phyloP scores from a whole-genome alignment of 2,888 invertebrate genomes.

The Seira sanloemensis region DNA sequence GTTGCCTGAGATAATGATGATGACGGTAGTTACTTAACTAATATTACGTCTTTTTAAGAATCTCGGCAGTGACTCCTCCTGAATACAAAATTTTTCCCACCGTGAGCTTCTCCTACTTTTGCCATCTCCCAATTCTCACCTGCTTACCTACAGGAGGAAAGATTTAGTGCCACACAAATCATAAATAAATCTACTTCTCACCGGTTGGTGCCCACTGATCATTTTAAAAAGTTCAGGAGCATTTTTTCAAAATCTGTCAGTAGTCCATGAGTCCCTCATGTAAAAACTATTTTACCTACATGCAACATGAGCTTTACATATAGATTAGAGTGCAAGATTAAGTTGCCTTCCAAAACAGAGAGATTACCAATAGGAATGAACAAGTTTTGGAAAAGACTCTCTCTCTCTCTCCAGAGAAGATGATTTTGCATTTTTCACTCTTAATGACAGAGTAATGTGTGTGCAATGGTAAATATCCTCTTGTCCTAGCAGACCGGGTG shows the following conservation, averaged over 20 bases:
- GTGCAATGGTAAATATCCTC: constrained; percentile 51
- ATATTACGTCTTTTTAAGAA: too few species aligned
- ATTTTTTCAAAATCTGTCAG: background rate
- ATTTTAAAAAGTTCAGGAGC: too few species aligned
- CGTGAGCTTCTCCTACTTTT: background rate
- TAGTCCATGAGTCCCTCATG: background rate
- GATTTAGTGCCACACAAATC: constrained; percentile 41
- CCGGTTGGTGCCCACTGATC: constrained; percentile 25
- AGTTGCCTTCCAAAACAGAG: too few species aligned
- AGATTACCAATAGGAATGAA: background rate
- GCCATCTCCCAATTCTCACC: background rate
- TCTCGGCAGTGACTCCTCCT: background rate
- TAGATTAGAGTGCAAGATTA: too few species aligned
- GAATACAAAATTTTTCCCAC: constrained; percentile 1
- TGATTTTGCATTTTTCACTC: constrained; percentile 55
- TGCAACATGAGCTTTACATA: background rate
- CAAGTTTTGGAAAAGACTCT: too few species aligned
- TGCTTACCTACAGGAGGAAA: constrained; percentile 5
- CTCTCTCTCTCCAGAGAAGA: constrained; percentile 23
- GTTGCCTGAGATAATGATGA: background rate
- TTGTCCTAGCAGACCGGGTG: background rate
- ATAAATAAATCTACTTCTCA: constrained; percentile 59
- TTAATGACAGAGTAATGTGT: constrained; percentile 47
- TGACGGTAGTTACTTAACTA: background rate
- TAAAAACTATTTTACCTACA: background rate